Conservation (phyloP, 2,797 vertebrate genomes). For the Sebastolobus altivelis region DNA sequence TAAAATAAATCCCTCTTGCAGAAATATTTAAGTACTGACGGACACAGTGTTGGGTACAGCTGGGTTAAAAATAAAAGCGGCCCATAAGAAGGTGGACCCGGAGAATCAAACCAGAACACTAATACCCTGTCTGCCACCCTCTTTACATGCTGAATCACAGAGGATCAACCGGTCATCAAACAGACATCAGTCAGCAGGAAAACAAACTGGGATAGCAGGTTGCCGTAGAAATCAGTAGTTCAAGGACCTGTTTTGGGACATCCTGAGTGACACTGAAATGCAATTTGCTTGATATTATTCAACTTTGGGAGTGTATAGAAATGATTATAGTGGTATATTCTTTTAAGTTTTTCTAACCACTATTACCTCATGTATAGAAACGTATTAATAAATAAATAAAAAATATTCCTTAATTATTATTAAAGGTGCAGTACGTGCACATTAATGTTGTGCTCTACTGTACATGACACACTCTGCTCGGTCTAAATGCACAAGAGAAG, state of each 20-base stretch:
- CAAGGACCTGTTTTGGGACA: neutral
- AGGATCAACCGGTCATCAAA: conserved; percentile 55
- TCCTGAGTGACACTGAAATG: neutral
- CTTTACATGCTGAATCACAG: conserved; percentile 60
- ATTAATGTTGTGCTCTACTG: neutral
- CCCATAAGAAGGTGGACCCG: neutral
- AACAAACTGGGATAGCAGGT: neutral
- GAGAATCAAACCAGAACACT: conserved; percentile 40
- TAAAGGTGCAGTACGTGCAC: conserved; percentile 14
- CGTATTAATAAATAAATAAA: too few species aligned
- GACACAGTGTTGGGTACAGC: neutral
- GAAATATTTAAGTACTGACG: too few species aligned
- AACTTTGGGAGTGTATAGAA: neutral
- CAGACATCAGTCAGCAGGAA: conserved; percentile 57
- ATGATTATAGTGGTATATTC: neutral
- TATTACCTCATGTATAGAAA: neutral
- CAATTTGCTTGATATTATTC: neutral
- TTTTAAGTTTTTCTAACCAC: too few species aligned
- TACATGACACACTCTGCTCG: too few species aligned
- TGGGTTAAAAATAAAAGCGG: neutral
- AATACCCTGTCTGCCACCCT: conserved; percentile 57
- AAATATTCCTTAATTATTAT: neutral
- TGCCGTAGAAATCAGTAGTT: neutral
- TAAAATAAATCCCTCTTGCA: too few species aligned
- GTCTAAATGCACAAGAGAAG: neutral